Evolutionary conservation across 2,888 invertebrate species (phyloP).

Genomic region (Anagyrus pseudococci): DNA sequence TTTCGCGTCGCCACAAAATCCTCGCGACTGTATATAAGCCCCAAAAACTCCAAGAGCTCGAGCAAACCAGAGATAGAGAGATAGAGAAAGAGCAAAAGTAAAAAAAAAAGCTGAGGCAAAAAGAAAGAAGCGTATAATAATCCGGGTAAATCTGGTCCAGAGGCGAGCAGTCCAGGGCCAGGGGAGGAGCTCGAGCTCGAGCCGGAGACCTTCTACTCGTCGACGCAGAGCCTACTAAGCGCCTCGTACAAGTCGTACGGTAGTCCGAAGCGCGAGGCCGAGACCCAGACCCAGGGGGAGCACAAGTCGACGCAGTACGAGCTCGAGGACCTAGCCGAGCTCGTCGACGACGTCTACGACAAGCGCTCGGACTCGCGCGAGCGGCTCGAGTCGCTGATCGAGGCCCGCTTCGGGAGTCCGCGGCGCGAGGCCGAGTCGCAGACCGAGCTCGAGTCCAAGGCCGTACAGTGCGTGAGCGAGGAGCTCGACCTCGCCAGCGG

Average conservation of each 20-base stretch:
- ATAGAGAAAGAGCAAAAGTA: too few species aligned
- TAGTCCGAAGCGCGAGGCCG: constrained; percentile 50
- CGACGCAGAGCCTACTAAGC: constrained; percentile 27
- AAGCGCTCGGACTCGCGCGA: constrained; percentile 30
- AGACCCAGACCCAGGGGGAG: constrained; percentile 55
- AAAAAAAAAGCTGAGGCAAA: too few species aligned
- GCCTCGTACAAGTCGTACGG: constrained; percentile 39
- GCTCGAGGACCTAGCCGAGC: constrained; percentile 44
- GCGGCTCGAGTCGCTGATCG: constrained; percentile 44
- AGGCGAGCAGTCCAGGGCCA: constrained; percentile 24
- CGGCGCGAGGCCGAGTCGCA: constrained; percentile 52
- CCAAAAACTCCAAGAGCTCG: too few species aligned
- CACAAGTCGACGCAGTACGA: constrained; percentile 54
- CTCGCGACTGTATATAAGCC: too few species aligned
- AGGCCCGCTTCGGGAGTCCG: constrained; percentile 42
- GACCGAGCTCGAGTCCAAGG: constrained; percentile 54
- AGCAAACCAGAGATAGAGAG: too few species aligned
- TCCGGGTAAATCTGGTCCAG: too few species aligned
- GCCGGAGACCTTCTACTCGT: constrained; percentile 43
- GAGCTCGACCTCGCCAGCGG: constrained; percentile 36
- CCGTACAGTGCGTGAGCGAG: constrained; percentile 49
- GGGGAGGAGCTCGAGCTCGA: too few species aligned
- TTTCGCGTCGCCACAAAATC: too few species aligned
- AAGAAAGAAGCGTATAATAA: too few species aligned
- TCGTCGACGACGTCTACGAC: constrained; percentile 35